Evolutionary conservation across 2,888 invertebrate species (phyloP), one percentile per base, ranked within the genome.

Genomic region (Aleiodes testaceus): DNA sequence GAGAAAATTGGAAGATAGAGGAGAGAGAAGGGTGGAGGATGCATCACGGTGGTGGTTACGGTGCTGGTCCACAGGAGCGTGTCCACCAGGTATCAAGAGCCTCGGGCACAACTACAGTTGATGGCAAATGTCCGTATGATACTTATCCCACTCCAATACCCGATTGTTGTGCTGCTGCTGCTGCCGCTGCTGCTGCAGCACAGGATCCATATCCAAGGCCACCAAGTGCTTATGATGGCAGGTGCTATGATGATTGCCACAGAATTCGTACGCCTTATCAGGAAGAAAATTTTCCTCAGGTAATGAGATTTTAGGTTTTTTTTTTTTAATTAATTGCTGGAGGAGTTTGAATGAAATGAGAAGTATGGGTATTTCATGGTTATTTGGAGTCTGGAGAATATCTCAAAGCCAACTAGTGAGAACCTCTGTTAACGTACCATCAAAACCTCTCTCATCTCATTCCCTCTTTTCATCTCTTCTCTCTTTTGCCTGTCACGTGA

Each of bases 131-230:
- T 70, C 86, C 86, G 22, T 87, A 87, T 81, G 87, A 88, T 74
- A 80, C 82, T 73, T 87, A 86, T 79, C 85, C 86, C 80, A 80
- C 87, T 72, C 88, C 87, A 81, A 88, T 85, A 77, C 84, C 85
- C 69, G 85, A 86, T 81, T 82, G 87, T 82, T 81, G 83, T 81
- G 82, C 88, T 86, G 84, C 86, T 84, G 89, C 88, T 85, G 79
- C 87, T 84, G 73, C 85, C 85, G 82, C 78, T 63, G 80, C 81
- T n/a, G 79, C 78, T 11, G 82, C 79, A 59, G 83, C 80, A n/a
- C 86, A 86, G 77, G 87, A 87, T 67, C 80, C 85, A 63, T 87
- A 85, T 72, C 85, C 87, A 12, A 88, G 89, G 69, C 89, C 88
- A 50, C 89, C 89, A 18, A 89, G 85, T 74, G 86, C 82, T 61